Evolutionary conservation across 2,797 vertebrate species (phyloP), one percentile per base, ranked within the genome.

Genomic region (Spinibarbus caldwelli): DNA sequence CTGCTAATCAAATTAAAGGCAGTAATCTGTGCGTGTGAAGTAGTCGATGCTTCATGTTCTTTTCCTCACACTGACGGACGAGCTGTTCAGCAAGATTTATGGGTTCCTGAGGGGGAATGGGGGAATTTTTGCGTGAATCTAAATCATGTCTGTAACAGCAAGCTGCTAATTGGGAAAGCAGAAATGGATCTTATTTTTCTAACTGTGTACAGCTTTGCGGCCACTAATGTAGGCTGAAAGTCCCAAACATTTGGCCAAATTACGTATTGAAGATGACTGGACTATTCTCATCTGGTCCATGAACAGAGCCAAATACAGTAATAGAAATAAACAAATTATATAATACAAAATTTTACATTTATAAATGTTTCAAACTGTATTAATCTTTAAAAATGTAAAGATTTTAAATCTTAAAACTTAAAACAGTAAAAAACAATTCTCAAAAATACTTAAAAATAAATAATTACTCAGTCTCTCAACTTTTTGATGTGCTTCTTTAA

Each of bases 1-100:
- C 91, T 93, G 92, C 88, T 93, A 93, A 93, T 93, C 90, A 93
- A 93, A 94, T 93, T 90, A 94, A 90, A 91, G 92, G 90, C 86
- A 88, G 82, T 90, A 68, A 84, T 91, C 87, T 91, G 90, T 89
- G 86, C 80, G 90, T 59, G 82, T 72, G 84, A 90, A 91, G 83
- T 85, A 64, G 4, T 80, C 66, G 49, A 64, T 71, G 70, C 80
- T 68, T 64, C 81, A 34, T 75, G 80, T 80, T 80, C 21, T 67
- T 73, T 71, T 78, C 84, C 54, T 87, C 85, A 73, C 83, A 79
- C 90, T 88, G 86, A 52, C 85, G 87, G 82, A 41, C 23, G 88
- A 91, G 59, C n/a, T 71, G 75, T 88, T 90, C 88, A 86, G 80
- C 80, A 85, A 90, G 92, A 95, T 95, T 94, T 94, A 95, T 88